A percentile compares a stretch with the other conserved stretches of the same genome.
These are phyloP conservation scores for Drosophila prolongata DNA, from an alignment of 2,888 invertebrate genomes.

Conservation along the genomic window DNA sequence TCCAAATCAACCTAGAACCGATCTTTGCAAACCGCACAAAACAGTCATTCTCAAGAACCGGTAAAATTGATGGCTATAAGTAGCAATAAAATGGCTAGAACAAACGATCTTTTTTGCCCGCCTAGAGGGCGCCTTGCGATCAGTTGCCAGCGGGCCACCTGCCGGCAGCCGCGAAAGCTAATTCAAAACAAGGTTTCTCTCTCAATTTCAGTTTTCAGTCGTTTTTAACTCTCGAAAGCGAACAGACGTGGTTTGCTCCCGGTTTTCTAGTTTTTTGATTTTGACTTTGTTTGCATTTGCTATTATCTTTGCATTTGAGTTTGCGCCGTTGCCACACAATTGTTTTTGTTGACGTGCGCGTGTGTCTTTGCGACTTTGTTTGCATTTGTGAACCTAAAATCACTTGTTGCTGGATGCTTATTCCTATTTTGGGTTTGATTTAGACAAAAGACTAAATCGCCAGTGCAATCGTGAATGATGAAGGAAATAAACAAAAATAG, in stretches of 20 bases:
- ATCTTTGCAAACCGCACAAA: too few relatives aligned
- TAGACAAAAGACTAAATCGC: neutral
- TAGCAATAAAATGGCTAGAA: too few relatives aligned
- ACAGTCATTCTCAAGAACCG: too few relatives aligned
- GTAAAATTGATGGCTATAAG: too few relatives aligned
- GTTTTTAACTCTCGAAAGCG: conserved; percentile 3
- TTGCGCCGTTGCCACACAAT: conserved; percentile 18
- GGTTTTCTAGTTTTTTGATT: neutral
- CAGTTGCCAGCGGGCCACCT: neutral
- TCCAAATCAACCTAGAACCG: too few relatives aligned
- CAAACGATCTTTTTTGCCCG: neutral
- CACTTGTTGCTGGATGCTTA: conserved; percentile 18
- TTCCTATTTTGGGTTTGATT: neutral
- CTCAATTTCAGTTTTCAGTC: neutral
- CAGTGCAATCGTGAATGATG: neutral
- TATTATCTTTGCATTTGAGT: conserved; percentile 6
- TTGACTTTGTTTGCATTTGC: conserved; percentile 23
- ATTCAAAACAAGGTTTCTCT: neutral
- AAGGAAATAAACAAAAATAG: conserved; percentile 23
- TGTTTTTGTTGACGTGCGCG: conserved; percentile 10
- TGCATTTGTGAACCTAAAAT: conserved; percentile 5
- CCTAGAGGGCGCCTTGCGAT: neutral
- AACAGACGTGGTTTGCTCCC: neutral
- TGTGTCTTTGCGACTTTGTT: conserved; percentile 19
- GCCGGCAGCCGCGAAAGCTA: neutral